These are phyloP conservation scores for Sphenopsis melanotis DNA, from an alignment of 2,797 vertebrate genomes.

Conservation along the genomic window DNA sequence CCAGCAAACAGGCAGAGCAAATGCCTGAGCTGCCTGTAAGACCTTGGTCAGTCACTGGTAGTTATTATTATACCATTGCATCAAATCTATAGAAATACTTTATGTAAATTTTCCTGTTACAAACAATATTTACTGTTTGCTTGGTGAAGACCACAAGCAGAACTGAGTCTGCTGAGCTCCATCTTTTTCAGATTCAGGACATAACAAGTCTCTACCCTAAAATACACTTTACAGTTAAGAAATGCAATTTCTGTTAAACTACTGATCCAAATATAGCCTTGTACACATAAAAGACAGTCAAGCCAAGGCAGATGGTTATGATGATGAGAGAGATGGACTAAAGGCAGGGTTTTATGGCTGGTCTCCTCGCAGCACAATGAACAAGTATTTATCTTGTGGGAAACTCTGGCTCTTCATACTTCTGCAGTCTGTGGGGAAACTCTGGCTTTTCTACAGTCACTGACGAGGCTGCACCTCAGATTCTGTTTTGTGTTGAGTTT, in stretches of 20 bases:
- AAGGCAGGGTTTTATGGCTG: not conserved
- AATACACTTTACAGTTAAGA: not conserved
- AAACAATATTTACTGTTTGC: not conserved
- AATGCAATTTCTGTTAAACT: not conserved
- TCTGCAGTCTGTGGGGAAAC: not conserved
- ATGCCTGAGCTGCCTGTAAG: not conserved
- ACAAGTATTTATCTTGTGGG: not conserved
- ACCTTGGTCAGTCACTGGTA: not conserved
- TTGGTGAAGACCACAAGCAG: not conserved
- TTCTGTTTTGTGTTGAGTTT: not conserved
- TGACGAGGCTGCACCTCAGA: not conserved
- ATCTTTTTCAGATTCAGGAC: not conserved
- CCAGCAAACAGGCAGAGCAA: not conserved
- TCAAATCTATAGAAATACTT: not conserved
- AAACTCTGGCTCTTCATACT: not conserved
- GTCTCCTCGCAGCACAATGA: not conserved
- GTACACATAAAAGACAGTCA: not conserved
- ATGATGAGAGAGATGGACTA: not conserved
- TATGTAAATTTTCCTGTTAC: not conserved
- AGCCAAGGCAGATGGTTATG: not conserved
- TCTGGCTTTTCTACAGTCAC: not conserved
- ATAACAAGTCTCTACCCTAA: not conserved
- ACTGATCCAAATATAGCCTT: not conserved
- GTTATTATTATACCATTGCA: not conserved
- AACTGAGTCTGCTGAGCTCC: not conserved